phyloP scores from a whole-genome alignment of 2,888 invertebrate species.

The Sinohyriopsis cumingii region DNA sequence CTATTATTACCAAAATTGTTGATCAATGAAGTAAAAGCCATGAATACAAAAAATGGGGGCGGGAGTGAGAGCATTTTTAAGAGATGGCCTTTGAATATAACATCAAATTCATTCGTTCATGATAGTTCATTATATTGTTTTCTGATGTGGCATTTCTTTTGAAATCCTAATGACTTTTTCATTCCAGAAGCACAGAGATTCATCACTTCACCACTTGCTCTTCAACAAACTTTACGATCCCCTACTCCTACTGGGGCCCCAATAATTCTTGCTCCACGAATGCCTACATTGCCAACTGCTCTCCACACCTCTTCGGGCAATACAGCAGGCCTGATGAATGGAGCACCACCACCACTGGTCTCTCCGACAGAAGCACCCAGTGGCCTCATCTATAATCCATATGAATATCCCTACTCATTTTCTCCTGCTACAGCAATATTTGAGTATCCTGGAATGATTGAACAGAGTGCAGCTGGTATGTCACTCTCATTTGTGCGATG shows the following conservation, averaged over 20 bases:
- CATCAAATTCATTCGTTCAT: too few relatives aligned
- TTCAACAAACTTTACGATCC: constrained; percentile 68
- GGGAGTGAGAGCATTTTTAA: too few relatives aligned
- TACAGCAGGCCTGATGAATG: constrained; percentile 52
- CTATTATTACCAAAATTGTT: too few relatives aligned
- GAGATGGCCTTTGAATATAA: too few relatives aligned
- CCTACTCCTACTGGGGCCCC: constrained; percentile 91
- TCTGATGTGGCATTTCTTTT: too few relatives aligned
- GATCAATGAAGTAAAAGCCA: too few relatives aligned
- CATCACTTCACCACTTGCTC: constrained; percentile 45
- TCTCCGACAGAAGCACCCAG: constrained; percentile 79
- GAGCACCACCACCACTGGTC: constrained; percentile 76
- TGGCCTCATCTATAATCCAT: constrained; percentile 61
- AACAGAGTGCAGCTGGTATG: constrained; percentile 64
- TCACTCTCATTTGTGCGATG: constrained; percentile 48
- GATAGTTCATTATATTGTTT: too few relatives aligned
- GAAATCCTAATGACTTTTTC: too few relatives aligned
- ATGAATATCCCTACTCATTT: constrained; percentile 52
- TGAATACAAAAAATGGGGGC: too few relatives aligned
- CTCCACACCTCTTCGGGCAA: constrained; percentile 29
- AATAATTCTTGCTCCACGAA: constrained; percentile 85
- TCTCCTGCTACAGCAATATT: constrained; percentile 47
- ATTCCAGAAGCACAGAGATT: constrained; percentile 55
- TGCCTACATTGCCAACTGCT: constrained; percentile 57
- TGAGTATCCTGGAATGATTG: constrained; percentile 60